Percentiles rank a stretch among this genome's conserved stretches.
phyloP scores from a whole-genome alignment of 2,888 invertebrate species.

The Xestia ashworthii region DNA sequence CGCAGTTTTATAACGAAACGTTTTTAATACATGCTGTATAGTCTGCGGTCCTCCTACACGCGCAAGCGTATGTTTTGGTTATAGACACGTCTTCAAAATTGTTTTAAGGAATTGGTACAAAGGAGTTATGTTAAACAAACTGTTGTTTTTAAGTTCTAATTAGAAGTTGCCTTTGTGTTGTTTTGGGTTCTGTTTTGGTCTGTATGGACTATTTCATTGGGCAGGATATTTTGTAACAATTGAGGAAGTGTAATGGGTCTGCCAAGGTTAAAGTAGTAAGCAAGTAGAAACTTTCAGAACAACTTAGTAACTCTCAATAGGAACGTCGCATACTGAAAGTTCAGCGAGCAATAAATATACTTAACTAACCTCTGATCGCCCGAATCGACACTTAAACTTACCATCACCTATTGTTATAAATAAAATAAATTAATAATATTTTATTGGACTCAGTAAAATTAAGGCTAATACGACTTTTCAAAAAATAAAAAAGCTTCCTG shows the following conservation, averaged over 20 bases:
- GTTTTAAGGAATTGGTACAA: constrained; percentile 58
- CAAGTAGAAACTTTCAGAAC: too few relatives aligned
- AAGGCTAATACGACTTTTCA: too few relatives aligned
- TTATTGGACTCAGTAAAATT: too few relatives aligned
- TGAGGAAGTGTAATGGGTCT: background rate
- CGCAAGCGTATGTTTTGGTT: constrained; percentile 57
- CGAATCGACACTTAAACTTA: background rate
- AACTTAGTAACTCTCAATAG: background rate
- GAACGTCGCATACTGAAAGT: background rate
- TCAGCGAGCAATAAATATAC: background rate
- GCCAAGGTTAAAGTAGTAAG: background rate
- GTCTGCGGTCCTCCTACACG: constrained; percentile 18
- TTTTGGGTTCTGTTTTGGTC: constrained; percentile 25
- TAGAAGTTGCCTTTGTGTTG: constrained; percentile 53
- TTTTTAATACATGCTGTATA: background rate
- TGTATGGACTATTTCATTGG: constrained; percentile 1
- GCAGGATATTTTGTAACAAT: constrained; percentile 7
- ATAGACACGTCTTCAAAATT: constrained; percentile 62
- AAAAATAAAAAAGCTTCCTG: too few relatives aligned
- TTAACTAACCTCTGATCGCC: background rate
- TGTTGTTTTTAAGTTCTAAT: constrained; percentile 59
- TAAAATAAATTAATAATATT: background rate
- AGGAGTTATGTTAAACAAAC: constrained; percentile 56
- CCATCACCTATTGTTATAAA: too few relatives aligned
- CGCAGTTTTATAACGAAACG: background rate